Evolutionary conservation across 1,140 invertebrate species (phyloP).

Genomic region (Leptinotarsa undecemlineata): DNA sequence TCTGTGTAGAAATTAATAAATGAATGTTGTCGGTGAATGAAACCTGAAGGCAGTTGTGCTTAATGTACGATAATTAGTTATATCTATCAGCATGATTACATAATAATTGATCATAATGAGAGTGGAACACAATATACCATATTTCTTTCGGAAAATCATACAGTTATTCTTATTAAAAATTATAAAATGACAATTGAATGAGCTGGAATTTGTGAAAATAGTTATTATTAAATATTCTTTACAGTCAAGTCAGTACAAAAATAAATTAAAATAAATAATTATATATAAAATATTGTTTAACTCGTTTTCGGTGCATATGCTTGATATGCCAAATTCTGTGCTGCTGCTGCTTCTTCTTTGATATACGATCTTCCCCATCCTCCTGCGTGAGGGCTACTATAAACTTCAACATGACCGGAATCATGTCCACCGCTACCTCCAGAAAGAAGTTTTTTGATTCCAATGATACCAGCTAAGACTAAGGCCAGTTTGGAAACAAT

Average conservation of each 20-base stretch:
- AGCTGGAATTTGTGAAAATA: no score
- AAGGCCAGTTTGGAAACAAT: slow-evolving; percentile 82
- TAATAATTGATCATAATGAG: no score
- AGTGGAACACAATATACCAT: no score
- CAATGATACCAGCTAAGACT: slow-evolving; percentile 79
- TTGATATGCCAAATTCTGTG: slow-evolving; percentile 65
- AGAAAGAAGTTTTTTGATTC: slow-evolving; percentile 77
- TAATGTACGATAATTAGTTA: no score
- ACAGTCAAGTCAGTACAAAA: slow-evolving; percentile 26
- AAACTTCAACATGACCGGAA: slow-evolving; percentile 69
- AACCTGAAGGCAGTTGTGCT: no score
- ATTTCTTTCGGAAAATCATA: no score
- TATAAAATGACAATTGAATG: no score
- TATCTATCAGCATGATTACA: no score
- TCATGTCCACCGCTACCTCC: slow-evolving; percentile 59
- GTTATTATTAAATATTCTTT: slow-evolving; percentile 25
- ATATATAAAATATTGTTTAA: slow-evolving; percentile 31
- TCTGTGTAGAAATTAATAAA: no score
- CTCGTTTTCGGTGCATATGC: slow-evolving; percentile 60
- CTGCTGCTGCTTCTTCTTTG: slow-evolving; percentile 56
- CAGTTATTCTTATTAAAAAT: no score
- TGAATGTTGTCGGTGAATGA: no score
- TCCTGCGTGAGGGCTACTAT: slow-evolving; percentile 68
- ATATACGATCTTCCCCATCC: slow-evolving; percentile 73
- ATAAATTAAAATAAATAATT: slow-evolving; percentile 48